Percentiles rank a stretch among this genome's conserved stretches.
Evolutionary conservation across 2,797 vertebrate genomes (phyloP).

Genomic region (Sebastes vulpes): DNA sequence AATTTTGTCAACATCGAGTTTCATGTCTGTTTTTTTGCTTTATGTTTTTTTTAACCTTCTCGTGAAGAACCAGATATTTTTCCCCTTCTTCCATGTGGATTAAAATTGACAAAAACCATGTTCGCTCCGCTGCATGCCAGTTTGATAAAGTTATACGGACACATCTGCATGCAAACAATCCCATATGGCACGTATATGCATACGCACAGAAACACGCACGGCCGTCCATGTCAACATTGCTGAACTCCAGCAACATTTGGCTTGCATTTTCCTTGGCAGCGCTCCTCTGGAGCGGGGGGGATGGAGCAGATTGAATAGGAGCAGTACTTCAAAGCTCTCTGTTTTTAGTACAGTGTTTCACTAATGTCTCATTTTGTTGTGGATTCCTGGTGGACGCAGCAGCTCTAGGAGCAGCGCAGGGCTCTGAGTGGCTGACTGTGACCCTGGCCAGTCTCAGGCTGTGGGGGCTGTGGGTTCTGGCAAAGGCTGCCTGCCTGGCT

Average conservation of each 20-base stretch:
- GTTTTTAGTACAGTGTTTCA: constrained; percentile 37
- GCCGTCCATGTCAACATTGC: constrained; percentile 19
- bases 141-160: constrained; percentile 39
- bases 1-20: constrained; percentile 4
- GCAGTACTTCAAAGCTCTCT: constrained; percentile 41
- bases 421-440: constrained; percentile 16
- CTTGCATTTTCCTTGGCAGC: constrained; percentile 56
- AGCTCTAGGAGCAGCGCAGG: constrained; percentile 1
- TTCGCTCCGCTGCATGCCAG: not conserved
- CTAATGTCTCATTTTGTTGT: constrained; percentile 30
- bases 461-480: constrained; percentile 23
- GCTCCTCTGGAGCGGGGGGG: not conserved
- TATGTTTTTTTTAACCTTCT: constrained; percentile 18
- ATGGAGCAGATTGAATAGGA: constrained; percentile 10
- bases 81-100: not conserved
- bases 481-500: constrained; percentile 6
- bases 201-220: not conserved
- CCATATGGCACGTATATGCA: not conserved
- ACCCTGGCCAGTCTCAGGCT: constrained; percentile 13
- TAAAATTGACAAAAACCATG: constrained; percentile 43
- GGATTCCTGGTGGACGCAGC: constrained; percentile 20
- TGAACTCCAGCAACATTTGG: constrained; percentile 51
- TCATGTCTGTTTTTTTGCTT: constrained; percentile 14
- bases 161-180: not conserved
- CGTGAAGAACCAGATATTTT: constrained; percentile 10